Evolutionary conservation across 2,113 vertebrate species (phyloP).

Genomic region (Cephalopterus ornatus): DNA sequence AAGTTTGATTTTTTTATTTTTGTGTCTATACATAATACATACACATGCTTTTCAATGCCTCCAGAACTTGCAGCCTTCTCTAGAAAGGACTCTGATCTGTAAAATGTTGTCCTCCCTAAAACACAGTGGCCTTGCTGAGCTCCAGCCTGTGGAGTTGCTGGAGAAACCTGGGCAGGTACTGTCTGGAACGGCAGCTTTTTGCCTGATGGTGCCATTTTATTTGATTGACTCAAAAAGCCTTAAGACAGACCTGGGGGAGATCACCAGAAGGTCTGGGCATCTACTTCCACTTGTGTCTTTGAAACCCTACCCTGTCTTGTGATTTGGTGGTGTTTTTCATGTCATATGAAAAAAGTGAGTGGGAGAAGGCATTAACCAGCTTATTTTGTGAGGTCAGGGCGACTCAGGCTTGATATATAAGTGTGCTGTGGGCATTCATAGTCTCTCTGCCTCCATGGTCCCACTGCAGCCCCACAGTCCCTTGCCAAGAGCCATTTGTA

Average conservation of each 20-base stretch:
- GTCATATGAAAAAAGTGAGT: background rate
- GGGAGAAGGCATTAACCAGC: background rate
- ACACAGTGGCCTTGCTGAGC: background rate
- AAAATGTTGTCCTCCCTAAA: background rate
- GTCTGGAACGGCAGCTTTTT: background rate
- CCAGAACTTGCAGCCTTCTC: background rate
- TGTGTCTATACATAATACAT: background rate
- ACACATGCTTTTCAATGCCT: background rate
- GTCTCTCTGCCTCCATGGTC: background rate
- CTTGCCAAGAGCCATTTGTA: rapidly evolving
- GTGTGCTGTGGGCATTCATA: background rate
- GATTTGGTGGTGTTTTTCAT: rapidly evolving
- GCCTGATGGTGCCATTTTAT: background rate
- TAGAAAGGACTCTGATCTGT: background rate
- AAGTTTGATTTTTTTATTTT: background rate
- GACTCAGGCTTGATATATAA: rapidly evolving
- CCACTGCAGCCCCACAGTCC: background rate
- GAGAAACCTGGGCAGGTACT: background rate
- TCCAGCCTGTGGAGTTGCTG: background rate
- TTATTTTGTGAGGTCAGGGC: background rate
- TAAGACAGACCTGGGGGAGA: background rate
- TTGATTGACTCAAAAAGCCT: background rate
- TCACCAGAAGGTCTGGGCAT: background rate
- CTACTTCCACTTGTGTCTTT: background rate
- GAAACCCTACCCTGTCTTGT: background rate